Percentiles rank a stretch among this genome's conserved stretches.
Evolutionary conservation across 2,888 invertebrate genomes (phyloP).

Genomic region (Thalpophila matura): DNA sequence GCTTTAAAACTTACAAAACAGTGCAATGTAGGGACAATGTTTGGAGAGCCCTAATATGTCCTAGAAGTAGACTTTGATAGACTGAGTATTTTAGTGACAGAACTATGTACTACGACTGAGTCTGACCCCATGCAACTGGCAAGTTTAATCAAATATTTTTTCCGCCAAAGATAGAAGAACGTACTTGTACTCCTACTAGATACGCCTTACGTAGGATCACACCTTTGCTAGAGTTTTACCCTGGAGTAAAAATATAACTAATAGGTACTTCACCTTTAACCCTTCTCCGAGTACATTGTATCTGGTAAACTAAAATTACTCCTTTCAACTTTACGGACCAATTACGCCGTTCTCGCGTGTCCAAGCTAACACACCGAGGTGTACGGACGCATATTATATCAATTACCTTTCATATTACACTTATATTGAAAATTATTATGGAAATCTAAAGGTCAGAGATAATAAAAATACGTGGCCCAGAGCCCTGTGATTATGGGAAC

Average conservation of each 20-base stretch:
- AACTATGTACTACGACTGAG: too few relatives aligned
- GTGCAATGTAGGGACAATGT: too few relatives aligned
- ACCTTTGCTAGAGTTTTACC: not conserved
- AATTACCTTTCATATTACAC: constrained; percentile 58
- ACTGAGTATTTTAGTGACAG: too few relatives aligned
- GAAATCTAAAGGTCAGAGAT: constrained; percentile 50
- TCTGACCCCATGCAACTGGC: too few relatives aligned
- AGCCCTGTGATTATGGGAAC: constrained; percentile 41
- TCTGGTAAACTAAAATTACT: constrained; percentile 9
- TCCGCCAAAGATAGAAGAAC: too few relatives aligned
- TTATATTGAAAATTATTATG: constrained; percentile 54
- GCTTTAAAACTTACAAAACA: too few relatives aligned
- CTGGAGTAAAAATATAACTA: not conserved
- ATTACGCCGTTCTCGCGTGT: constrained; percentile 40
- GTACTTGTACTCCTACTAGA: too few relatives aligned
- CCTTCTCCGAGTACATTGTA: not conserved
- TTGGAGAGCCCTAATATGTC: too few relatives aligned
- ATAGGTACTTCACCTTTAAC: not conserved
- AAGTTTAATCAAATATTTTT: too few relatives aligned
- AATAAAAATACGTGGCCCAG: constrained; percentile 43
- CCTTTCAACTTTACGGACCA: constrained; percentile 23
- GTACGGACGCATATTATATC: constrained; percentile 50
- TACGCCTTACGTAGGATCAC: too few relatives aligned
- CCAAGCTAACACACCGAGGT: constrained; percentile 40
- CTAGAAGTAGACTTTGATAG: too few relatives aligned